Evolutionary conservation across 2,113 vertebrate species (phyloP).

Genomic region (Morone saxatilis): DNA sequence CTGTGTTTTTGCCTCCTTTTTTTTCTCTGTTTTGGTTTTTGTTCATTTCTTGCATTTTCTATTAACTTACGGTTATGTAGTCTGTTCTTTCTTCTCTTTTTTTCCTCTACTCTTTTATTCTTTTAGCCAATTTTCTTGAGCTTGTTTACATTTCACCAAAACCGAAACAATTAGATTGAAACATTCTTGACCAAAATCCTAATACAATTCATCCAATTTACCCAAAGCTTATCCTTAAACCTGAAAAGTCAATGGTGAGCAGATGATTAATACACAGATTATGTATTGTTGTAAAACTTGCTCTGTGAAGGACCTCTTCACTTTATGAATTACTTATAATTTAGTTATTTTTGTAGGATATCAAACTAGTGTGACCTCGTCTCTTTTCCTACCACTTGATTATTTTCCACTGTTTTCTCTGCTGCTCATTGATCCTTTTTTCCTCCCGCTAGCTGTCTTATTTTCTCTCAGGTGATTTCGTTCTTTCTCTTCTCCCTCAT

Average conservation of each 20-base stretch:
- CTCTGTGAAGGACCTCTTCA: too few species aligned
- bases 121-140: not conserved
- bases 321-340: not conserved
- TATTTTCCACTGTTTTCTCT: conserved; percentile 36
- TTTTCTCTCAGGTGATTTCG: conserved; percentile 74
- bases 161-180: not conserved
- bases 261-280: not conserved
- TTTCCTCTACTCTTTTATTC: not conserved
- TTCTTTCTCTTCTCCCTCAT: conserved; percentile 63
- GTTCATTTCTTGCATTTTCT: not conserved
- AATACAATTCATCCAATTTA: accelerated
- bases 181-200: not conserved
- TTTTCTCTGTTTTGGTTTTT: conserved; percentile 14
- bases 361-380: not conserved
- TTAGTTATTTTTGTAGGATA: not conserved
- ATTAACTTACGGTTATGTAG: not conserved
- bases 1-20: conserved; percentile 5
- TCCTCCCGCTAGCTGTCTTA: conserved; percentile 45
- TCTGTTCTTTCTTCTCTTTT: not conserved
- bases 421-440: conserved; percentile 49
- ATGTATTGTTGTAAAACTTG: not conserved
- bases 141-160: not conserved
- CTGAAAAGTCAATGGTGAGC: not conserved
- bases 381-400: conserved; percentile 29
- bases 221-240: not conserved